phyloP scores from a whole-genome alignment of 2,888 invertebrate species.

The Hirtodrosophila duncani region DNA sequence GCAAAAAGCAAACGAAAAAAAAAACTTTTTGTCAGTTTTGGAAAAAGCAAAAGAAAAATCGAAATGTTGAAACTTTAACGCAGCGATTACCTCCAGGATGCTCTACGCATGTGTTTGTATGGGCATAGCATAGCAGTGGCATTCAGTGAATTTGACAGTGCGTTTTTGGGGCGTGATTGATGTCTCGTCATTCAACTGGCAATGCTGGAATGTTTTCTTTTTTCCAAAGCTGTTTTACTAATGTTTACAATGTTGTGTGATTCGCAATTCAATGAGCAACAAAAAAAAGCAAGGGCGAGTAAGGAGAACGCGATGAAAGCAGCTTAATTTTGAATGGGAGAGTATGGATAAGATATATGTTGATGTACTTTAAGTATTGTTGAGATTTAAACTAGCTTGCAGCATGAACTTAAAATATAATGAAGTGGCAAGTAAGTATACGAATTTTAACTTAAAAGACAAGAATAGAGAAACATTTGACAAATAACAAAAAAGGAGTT shows the following conservation, averaged over 20 bases:
- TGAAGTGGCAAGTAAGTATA: too few relatives aligned
- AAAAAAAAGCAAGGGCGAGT: conserved; percentile 1
- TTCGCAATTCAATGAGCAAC: conserved; percentile 65
- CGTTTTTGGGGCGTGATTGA: conserved; percentile 59
- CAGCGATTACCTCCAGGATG: conserved; percentile 18
- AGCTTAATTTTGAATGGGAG: neutral
- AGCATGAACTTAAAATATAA: too few relatives aligned
- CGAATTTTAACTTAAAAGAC: too few relatives aligned
- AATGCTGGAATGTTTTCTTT: conserved; percentile 19
- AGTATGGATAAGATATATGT: too few relatives aligned
- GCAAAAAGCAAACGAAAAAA: conserved; percentile 28
- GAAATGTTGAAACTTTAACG: conserved; percentile 55
- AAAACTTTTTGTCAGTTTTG: conserved; percentile 45
- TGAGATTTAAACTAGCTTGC: too few relatives aligned
- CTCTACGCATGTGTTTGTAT: conserved; percentile 18
- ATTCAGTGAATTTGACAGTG: conserved; percentile 62
- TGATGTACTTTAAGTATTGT: too few relatives aligned
- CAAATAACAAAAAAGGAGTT: too few relatives aligned
- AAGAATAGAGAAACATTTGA: too few relatives aligned
- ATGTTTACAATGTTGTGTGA: conserved; percentile 71
- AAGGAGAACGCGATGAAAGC: conserved; percentile 3
- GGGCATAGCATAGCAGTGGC: conserved; percentile 34
- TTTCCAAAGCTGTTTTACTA: conserved; percentile 66
- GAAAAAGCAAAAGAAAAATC: conserved; percentile 39
- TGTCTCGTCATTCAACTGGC: conserved; percentile 65